These are phyloP conservation scores for Amaurobius ferox DNA, from an alignment of 2,888 invertebrate species.

Conservation along the genomic window DNA sequence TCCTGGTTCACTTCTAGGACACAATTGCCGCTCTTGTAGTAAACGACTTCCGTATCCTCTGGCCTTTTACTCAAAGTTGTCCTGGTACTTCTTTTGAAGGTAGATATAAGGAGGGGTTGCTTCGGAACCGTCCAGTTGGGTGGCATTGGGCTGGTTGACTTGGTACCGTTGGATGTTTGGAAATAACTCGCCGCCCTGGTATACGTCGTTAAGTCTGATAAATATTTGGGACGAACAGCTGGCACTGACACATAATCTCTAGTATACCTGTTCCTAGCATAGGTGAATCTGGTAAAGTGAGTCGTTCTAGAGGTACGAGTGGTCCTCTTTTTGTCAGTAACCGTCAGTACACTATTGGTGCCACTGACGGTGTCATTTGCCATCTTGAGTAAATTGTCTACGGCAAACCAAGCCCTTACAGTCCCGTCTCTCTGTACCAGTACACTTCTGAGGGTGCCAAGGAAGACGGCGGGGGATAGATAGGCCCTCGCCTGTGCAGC, in stretches of 20 bases:
- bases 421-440: slow-evolving; percentile 54
- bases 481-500: slow-evolving; percentile 57
- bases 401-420: slow-evolving; percentile 48
- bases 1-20: slow-evolving; percentile 57
- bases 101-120: not conserved
- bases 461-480: slow-evolving; percentile 44
- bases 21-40: slow-evolving; percentile 38
- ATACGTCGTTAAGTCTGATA: not conserved
- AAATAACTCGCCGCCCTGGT: not conserved
- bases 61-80: not conserved
- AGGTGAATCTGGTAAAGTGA: not conserved
- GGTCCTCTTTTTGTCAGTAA: not conserved
- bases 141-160: no score
- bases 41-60: slow-evolving; percentile 58
- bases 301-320: not conserved
- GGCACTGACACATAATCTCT: not conserved
- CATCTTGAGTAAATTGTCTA: slow-evolving; percentile 44
- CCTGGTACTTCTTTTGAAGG: not conserved
- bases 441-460: slow-evolving; percentile 51
- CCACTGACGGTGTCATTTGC: not conserved
- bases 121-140: not conserved
- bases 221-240: not conserved
- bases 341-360: not conserved
- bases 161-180: not conserved
- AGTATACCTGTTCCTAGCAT: not conserved